phyloP scores from a whole-genome alignment of 2,113 vertebrate species.

The Damaliscus lunatus region DNA sequence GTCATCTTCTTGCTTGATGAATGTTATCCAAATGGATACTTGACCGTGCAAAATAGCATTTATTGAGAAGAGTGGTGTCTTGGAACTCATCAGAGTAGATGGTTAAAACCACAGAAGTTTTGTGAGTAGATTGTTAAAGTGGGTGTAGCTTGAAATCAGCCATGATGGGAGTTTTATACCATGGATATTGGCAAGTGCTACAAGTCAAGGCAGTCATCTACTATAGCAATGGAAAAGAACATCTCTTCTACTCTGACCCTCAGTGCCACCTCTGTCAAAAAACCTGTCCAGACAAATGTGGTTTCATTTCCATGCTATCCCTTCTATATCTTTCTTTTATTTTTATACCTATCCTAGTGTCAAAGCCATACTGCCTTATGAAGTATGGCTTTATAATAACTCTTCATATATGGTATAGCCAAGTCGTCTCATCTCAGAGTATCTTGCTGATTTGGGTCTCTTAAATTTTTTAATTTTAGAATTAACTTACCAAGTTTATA shows the following conservation, averaged over 20 bases:
- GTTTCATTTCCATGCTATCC: neutral
- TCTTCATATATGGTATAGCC: neutral
- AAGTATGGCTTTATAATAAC: neutral
- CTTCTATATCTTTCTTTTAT: neutral
- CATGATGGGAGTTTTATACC: neutral
- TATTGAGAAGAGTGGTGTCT: neutral
- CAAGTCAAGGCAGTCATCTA: neutral
- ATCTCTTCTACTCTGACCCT: neutral
- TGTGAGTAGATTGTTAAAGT: neutral
- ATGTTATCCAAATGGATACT: neutral
- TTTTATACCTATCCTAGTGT: neutral
- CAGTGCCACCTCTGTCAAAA: neutral
- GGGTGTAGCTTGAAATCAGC: neutral
- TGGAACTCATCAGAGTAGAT: neutral
- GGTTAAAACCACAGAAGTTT: neutral
- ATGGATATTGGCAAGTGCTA: neutral
- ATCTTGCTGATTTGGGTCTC: neutral
- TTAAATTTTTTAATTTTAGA: conserved; percentile 3
- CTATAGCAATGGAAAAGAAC: neutral
- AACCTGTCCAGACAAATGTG: neutral
- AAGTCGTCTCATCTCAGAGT: neutral
- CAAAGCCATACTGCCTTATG: neutral
- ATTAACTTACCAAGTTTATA: neutral
- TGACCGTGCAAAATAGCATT: neutral
- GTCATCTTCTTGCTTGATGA: neutral